Conservation (phyloP, 2,113 vertebrate species). For the Gymnogyps californianus region DNA sequence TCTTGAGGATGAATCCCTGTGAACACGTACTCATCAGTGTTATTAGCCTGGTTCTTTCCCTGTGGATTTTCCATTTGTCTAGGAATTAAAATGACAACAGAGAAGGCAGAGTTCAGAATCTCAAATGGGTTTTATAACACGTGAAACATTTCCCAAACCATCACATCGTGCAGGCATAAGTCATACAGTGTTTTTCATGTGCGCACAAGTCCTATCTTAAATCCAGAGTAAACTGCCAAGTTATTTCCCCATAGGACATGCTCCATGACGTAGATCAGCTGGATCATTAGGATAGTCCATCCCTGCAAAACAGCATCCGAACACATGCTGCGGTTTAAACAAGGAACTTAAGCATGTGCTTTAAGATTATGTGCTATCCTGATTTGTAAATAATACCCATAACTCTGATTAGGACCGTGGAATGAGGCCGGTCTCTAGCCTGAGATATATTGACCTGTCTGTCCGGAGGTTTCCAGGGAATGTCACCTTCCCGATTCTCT, state of each 20-base stretch:
- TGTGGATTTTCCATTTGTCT: neutral
- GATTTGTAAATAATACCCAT: neutral
- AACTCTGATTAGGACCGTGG: neutral
- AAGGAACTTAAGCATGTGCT: neutral
- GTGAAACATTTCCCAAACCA: neutral
- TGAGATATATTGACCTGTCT: neutral
- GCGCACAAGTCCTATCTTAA: neutral
- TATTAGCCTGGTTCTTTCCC: neutral
- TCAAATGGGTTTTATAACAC: neutral
- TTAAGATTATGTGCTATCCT: neutral
- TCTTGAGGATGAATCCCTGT: neutral
- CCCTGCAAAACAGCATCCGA: neutral
- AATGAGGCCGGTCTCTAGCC: neutral
- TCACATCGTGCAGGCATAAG: neutral
- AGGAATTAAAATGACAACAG: neutral
- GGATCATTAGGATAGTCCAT: neutral
- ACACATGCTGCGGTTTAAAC: neutral
- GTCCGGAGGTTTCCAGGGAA: neutral
- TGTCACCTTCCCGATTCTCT: neutral
- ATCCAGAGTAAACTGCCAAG: constrained; percentile 10
- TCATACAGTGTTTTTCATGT: neutral
- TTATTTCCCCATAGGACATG: neutral
- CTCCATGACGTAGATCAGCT: neutral
- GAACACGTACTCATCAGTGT: neutral
- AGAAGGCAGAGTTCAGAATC: neutral